These are phyloP conservation scores for Flabesymbios commensalis DNA, from an alignment of 2,888 invertebrate species.

Conservation along the genomic window DNA sequence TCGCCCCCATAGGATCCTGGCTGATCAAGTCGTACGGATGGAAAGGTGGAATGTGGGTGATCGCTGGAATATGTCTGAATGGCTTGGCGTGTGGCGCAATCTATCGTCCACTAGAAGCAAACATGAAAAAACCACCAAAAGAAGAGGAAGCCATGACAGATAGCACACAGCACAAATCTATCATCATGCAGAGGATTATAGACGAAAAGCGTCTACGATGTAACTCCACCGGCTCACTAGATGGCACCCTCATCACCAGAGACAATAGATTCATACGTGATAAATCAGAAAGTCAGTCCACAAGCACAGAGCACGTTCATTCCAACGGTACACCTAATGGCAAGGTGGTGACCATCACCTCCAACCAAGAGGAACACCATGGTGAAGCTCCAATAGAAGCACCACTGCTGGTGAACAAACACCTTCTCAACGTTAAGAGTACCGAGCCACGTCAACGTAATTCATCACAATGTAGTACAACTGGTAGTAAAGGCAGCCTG, in stretches of 20 bases:
- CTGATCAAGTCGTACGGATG: conserved; percentile 74
- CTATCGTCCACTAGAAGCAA: conserved; percentile 76
- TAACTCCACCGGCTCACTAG: conserved; percentile 57
- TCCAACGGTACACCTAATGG: too few species aligned
- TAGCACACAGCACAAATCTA: conserved; percentile 38
- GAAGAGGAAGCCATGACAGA: conserved; percentile 40
- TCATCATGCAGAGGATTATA: conserved; percentile 58
- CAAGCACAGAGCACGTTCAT: too few species aligned
- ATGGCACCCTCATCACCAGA: conserved; percentile 59
- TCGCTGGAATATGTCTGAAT: conserved; percentile 78
- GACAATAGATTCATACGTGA: conserved; percentile 57
- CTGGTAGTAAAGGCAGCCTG: too few species aligned
- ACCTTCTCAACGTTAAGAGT: too few species aligned
- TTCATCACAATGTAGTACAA: too few species aligned
- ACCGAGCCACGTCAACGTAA: too few species aligned
- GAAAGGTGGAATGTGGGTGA: conserved; percentile 75
- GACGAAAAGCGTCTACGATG: conserved; percentile 59
- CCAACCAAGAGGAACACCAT: too few species aligned
- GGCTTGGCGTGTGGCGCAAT: conserved; percentile 79
- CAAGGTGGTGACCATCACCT: too few species aligned
- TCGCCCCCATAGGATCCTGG: conserved; percentile 75
- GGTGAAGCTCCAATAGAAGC: too few species aligned
- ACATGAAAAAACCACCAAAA: conserved; percentile 50
- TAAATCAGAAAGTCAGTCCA: too few species aligned
- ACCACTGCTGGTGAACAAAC: too few species aligned